Percentiles rank a stretch among this genome's conserved stretches.
These are phyloP conservation scores for Nannospalax galili DNA, from an alignment of 2,113 vertebrate species.

Conservation along the genomic window DNA sequence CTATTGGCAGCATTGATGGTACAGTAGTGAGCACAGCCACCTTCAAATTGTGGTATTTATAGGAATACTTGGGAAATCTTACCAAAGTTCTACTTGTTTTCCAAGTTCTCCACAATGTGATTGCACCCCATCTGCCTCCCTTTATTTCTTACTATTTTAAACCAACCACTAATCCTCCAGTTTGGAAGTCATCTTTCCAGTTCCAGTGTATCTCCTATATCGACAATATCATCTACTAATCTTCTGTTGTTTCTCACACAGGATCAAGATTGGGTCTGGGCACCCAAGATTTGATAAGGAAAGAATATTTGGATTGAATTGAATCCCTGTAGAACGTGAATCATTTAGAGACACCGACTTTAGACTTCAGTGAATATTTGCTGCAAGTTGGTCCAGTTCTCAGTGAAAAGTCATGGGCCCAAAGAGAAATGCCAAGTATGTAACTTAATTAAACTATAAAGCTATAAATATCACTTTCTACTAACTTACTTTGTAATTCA, in stretches of 20 bases:
- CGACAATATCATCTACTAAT: neutral
- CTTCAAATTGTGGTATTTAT: no score
- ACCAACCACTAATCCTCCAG: no score
- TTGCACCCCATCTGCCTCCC: no score
- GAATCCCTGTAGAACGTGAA: neutral
- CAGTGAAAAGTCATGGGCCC: slow-evolving; percentile 60
- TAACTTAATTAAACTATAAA: slow-evolving; percentile 32
- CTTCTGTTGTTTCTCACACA: slow-evolving; percentile 49
- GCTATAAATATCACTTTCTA: neutral
- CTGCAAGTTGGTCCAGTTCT: neutral
- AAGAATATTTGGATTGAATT: slow-evolving; percentile 49
- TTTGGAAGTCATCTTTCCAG: no score
- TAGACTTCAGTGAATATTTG: slow-evolving; percentile 26
- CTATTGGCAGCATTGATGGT: no score
- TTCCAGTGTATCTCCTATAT: neutral
- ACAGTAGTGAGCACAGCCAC: no score
- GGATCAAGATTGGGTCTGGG: slow-evolving; percentile 34
- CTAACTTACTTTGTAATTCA: slow-evolving; percentile 1
- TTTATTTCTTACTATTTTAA: no score
- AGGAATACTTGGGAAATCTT: no score
- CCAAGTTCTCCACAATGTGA: no score
- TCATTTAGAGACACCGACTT: neutral
- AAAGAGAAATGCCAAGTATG: slow-evolving; percentile 56
- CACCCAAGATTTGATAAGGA: slow-evolving; percentile 9
- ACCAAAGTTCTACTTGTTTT: no score